Conservation (phyloP, 2,888 invertebrate species). For the Camptogramma bilineatum region DNA sequence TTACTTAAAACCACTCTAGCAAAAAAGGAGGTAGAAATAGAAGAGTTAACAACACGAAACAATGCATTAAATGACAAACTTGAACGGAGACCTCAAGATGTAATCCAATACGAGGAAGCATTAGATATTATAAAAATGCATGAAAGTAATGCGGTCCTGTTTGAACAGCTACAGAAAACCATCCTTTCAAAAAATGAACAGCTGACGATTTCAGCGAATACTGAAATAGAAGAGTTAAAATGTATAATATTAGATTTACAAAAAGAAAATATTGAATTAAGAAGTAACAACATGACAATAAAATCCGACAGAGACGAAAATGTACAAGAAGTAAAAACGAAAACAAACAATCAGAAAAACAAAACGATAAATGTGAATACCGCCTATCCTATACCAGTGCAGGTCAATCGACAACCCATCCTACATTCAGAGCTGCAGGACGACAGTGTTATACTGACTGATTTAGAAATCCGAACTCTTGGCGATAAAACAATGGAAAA, state of each 20-base stretch:
- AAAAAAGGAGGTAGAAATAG: background rate
- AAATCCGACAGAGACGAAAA: background rate
- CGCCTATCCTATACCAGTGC: background rate
- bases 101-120: background rate
- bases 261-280: background rate
- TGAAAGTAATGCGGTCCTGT: background rate
- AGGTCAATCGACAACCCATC: background rate
- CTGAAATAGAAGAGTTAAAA: background rate
- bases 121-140: background rate
- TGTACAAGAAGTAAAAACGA: background rate
- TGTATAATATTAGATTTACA: background rate
- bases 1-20: background rate
- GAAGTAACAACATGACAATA: background rate
- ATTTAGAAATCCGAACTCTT: background rate
- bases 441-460: too few relatives aligned
- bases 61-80: background rate
- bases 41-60: background rate
- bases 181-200: background rate
- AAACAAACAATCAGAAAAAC: background rate
- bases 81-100: background rate
- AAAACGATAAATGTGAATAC: background rate
- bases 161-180: background rate
- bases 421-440: background rate
- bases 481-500: background rate
- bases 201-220: background rate